These are phyloP conservation scores for Prorops nasuta DNA, from an alignment of 1,140 invertebrate genomes.

Conservation along the genomic window DNA sequence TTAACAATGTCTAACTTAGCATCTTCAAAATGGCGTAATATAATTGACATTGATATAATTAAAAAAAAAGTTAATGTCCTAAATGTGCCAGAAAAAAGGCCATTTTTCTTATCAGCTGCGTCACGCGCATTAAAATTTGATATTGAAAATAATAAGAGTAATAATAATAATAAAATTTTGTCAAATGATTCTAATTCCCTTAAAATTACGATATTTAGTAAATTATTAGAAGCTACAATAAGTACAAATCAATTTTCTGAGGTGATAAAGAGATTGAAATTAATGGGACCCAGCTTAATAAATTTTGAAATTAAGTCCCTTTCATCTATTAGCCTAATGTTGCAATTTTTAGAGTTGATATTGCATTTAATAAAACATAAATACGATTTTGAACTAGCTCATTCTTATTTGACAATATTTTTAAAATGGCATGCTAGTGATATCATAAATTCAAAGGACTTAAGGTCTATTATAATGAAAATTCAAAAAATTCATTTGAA, in stretches of 20 bases:
- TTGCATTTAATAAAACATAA: slow-evolving; percentile 71
- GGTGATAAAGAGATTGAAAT: slow-evolving; percentile 75
- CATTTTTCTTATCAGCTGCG: slow-evolving; percentile 91
- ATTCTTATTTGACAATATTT: slow-evolving; percentile 90
- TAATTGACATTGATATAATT: slow-evolving; percentile 87
- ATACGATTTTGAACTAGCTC: slow-evolving; percentile 86
- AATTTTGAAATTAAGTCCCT: slow-evolving; percentile 88
- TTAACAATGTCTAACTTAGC: slow-evolving; percentile 85
- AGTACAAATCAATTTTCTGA: slow-evolving; percentile 55
- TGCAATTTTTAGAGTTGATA: slow-evolving; percentile 80
- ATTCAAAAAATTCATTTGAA: slow-evolving; percentile 61
- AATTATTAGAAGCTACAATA: slow-evolving; percentile 55
- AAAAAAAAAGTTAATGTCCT: slow-evolving; percentile 78
- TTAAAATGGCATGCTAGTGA: slow-evolving; percentile 78
- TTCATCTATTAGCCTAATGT: slow-evolving; percentile 66
- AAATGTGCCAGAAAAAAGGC: slow-evolving; percentile 80
- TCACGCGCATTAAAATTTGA: slow-evolving; percentile 83
- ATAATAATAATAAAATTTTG: slow-evolving; percentile 52
- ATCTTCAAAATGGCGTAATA: slow-evolving; percentile 88
- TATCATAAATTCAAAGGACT: slow-evolving; percentile 60
- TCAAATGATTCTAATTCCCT: slow-evolving; percentile 59
- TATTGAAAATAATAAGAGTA: slow-evolving; percentile 54
- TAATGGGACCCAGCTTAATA: slow-evolving; percentile 78
- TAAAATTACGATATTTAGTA: slow-evolving; percentile 68
- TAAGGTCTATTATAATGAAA: slow-evolving; percentile 61